phyloP scores from a whole-genome alignment of 2,113 vertebrate species.

The Eurystomus gularis region DNA sequence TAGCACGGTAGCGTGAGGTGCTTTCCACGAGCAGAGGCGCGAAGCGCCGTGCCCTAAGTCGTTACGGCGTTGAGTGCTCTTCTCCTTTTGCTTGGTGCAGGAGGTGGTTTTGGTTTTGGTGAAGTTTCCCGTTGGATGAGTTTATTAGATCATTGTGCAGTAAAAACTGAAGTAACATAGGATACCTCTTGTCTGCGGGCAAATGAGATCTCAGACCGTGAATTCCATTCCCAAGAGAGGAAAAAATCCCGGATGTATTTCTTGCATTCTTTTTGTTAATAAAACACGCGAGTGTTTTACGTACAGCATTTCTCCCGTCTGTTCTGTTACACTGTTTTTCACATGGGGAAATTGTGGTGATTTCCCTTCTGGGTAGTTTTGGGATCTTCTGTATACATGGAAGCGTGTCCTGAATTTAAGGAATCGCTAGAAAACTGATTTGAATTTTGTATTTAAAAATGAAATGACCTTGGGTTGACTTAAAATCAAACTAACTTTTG shows the following conservation, averaged over 20 bases:
- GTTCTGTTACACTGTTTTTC: neutral
- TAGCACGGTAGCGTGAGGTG: neutral
- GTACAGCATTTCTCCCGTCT: neutral
- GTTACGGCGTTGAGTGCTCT: neutral
- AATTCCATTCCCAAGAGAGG: neutral
- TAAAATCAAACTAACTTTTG: constrained; percentile 34
- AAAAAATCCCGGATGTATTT: neutral
- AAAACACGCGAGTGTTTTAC: neutral
- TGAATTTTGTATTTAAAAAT: constrained; percentile 12
- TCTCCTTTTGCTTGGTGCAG: neutral
- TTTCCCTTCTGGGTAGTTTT: neutral
- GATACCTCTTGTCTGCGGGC: constrained; percentile 1
- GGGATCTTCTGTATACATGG: neutral
- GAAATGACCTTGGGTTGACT: constrained; percentile 28
- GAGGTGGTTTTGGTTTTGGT: neutral
- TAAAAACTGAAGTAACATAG: neutral
- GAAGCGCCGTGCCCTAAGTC: neutral
- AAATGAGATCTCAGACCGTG: neutral
- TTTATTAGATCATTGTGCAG: neutral
- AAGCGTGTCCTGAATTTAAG: neutral
- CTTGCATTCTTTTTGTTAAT: neutral
- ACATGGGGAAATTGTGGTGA: neutral
- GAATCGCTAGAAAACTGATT: neutral
- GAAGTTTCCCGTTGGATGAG: neutral
- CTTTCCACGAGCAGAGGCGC: neutral